Percentiles rank a stretch among this genome's conserved stretches.
These are phyloP conservation scores for Acinonyx jubatus DNA, from an alignment of 2,113 vertebrate species.

Conservation along the genomic window DNA sequence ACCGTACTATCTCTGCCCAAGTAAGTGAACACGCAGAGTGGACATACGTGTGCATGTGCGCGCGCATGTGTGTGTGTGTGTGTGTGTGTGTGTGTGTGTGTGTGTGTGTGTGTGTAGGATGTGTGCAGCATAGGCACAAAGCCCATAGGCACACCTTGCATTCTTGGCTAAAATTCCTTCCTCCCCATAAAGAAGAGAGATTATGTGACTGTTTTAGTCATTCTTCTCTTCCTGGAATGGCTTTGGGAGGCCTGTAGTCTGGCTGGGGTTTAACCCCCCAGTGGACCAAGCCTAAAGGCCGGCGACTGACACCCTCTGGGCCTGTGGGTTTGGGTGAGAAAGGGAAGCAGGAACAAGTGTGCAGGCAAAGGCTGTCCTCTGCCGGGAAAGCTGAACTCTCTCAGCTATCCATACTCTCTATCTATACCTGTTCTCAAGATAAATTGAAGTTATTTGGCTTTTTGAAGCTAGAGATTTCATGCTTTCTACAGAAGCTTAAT, in stretches of 20 bases:
- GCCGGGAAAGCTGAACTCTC: not conserved
- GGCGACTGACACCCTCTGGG: not conserved
- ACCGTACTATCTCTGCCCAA: not conserved
- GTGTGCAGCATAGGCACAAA: not conserved
- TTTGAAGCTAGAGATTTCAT: not conserved
- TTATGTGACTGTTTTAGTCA: constrained; percentile 21
- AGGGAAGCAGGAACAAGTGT: not conserved
- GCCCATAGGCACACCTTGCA: constrained; percentile 31
- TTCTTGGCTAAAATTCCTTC: constrained; percentile 43
- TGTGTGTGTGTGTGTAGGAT: not conserved
- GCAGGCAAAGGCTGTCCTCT: not conserved
- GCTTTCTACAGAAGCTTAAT: not conserved
- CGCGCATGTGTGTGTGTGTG: not conserved
- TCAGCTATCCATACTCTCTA: not conserved
- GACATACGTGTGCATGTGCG: too few species aligned
- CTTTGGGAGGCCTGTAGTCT: not conserved
- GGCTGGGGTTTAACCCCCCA: not conserved
- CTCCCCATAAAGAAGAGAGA: constrained; percentile 19
- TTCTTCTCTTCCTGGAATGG: not conserved
- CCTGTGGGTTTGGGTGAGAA: not conserved
- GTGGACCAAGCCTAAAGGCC: not conserved
- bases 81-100: not conserved
- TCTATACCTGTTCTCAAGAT: not conserved
- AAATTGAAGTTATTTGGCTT: not conserved
- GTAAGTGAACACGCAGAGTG: not conserved